These are phyloP conservation scores for Nanorana parkeri DNA, from an alignment of 2,113 vertebrate genomes.

Conservation along the genomic window DNA sequence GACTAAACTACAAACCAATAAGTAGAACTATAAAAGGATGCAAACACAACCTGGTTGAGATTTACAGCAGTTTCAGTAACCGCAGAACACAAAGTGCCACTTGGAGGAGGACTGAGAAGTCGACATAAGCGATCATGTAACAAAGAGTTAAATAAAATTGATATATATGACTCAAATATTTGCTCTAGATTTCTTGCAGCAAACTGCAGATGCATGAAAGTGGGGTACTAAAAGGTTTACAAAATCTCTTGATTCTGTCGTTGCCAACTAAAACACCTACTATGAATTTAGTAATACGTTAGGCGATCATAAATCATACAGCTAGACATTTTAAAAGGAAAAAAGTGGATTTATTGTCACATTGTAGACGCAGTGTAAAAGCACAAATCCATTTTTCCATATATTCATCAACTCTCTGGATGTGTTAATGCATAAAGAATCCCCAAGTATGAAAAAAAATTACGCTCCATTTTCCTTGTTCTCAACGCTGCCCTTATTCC, in stretches of 20 bases:
- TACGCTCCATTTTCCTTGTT: constrained; percentile 53
- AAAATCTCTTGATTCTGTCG: constrained; percentile 70
- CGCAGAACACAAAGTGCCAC: not conserved
- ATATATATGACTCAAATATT: constrained; percentile 6
- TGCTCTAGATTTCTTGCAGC: constrained; percentile 54
- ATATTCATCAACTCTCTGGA: constrained; percentile 81
- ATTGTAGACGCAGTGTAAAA: constrained; percentile 82
- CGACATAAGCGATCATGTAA: too few species aligned
- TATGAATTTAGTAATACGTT: constrained; percentile 88
- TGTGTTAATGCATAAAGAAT: constrained; percentile 85
- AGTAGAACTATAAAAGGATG: too few species aligned
- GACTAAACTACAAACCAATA: too few species aligned
- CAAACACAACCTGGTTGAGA: too few species aligned
- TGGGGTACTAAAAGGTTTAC: constrained; percentile 68
- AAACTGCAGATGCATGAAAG: constrained; percentile 70
- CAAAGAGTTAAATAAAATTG: constrained; percentile 40
- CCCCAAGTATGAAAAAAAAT: constrained; percentile 69
- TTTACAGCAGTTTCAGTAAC: not conserved
- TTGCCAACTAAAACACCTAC: constrained; percentile 88
- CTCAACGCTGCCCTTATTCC: constrained; percentile 62
- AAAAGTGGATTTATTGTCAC: constrained; percentile 85
- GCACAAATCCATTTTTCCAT: constrained; percentile 86
- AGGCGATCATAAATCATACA: constrained; percentile 88
- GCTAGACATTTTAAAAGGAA: constrained; percentile 89
- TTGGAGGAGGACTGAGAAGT: not conserved